Base-by-base conservation (phyloP, 2,113 vertebrate species). In the Synchiropus splendidus region DNA sequence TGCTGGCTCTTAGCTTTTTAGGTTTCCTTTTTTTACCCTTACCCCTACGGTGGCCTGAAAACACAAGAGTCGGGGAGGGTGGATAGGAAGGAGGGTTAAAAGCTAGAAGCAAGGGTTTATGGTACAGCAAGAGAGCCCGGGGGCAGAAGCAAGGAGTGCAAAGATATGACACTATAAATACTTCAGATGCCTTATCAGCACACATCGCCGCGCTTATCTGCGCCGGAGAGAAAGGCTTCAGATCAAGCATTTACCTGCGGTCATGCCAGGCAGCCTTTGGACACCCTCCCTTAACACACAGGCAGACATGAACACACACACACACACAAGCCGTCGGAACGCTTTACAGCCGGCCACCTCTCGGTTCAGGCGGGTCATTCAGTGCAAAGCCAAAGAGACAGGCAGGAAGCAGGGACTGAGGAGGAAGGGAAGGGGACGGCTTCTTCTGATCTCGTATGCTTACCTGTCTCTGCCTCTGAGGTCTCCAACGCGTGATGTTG, bases 1-100 rank as follows among this genome's bases (percentile, higher is more conserved):
- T 83, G 81, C 53, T 79, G 79, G 86, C 80, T 77, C 88, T 92
- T 88, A 89, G 86, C 79, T 84, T 94, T 89, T 92, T 95, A 82
- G 87, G 84, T 90, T 91, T 94, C 89, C 90, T 83, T 86, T 93
- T 96, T 91, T 87, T 96, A 92, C 86, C 89, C 88, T 89, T 90
- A 85, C 88, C 88, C 89, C 86, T 92, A 89, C 75, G 89, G 70
- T 85, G 91, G 89, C 92, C 92, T 97, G 92, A 89, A 89, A 90
- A 88, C 85, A 90, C 85, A 94, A 75, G n/a, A 89, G 77, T 75
- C 21, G 42, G 87, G 88, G 86, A 79, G 84, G 81, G 81, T 79
- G 76, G 78, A 88, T 69, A 87, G 70, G 67, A 81, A 65, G 77
- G 43, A 50, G 50, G 74, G 60, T 75, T 74, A 70, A 83, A 81